phyloP scores from a whole-genome alignment of 1,140 invertebrate species.

The Lutraria rhynchaena region DNA sequence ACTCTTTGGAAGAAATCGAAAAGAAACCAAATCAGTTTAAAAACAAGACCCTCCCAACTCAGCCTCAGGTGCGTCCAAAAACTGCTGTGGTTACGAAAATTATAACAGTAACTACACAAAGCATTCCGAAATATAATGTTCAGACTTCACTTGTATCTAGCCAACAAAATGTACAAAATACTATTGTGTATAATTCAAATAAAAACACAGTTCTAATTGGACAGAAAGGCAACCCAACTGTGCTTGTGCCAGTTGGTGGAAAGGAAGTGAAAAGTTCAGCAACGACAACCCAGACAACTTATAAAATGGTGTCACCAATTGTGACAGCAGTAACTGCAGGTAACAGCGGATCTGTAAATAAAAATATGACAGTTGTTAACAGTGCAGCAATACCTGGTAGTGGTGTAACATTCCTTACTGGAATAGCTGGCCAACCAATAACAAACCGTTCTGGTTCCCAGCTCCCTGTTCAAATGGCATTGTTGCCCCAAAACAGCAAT shows the following conservation, averaged over 20 bases:
- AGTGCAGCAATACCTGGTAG: slow-evolving; percentile 6
- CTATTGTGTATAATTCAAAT: slow-evolving; percentile 6
- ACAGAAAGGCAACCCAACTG: slow-evolving; percentile 7
- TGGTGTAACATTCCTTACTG: slow-evolving; percentile 37
- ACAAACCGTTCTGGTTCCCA: slow-evolving; percentile 21
- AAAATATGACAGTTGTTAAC: slow-evolving; percentile 20
- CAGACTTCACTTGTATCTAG: not conserved
- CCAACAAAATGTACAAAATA: slow-evolving; percentile 18
- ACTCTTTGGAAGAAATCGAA: slow-evolving; percentile 24
- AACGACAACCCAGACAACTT: not conserved
- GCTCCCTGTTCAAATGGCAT: slow-evolving; percentile 44
- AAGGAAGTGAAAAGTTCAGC: slow-evolving; percentile 3
- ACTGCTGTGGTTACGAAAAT: not conserved
- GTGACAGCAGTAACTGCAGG: not conserved
- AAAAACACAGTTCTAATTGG: slow-evolving; percentile 31
- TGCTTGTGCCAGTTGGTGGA: not conserved
- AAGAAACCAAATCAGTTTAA: slow-evolving; percentile 21
- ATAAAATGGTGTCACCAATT: slow-evolving; percentile 25
- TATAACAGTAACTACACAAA: not conserved
- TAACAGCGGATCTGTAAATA: not conserved
- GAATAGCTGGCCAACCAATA: slow-evolving; percentile 26
- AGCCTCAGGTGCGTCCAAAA: slow-evolving; percentile 24
- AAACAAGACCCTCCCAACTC: slow-evolving; percentile 46
- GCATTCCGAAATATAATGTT: slow-evolving; percentile 27
- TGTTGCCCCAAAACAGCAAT: slow-evolving; percentile 44